These are phyloP conservation scores for Nycticorax nycticorax DNA, from an alignment of 2,113 vertebrate genomes.

Conservation along the genomic window DNA sequence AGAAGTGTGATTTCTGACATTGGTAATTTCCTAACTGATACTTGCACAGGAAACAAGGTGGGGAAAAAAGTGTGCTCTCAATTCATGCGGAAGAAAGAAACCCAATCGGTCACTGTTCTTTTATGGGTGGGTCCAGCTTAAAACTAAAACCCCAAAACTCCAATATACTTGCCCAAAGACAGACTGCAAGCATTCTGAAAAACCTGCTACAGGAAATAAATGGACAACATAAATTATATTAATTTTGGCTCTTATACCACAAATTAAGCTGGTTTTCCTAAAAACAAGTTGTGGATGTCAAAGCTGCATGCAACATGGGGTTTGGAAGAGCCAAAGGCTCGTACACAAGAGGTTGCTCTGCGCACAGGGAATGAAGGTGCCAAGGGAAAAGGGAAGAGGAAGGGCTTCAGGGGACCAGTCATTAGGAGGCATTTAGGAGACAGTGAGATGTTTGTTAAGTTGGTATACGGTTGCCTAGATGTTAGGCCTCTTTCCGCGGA, in stretches of 20 bases:
- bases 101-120: not conserved
- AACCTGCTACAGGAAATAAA: not conserved
- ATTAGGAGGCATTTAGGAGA: not conserved
- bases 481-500: not conserved
- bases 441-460: not conserved
- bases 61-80: fast-evolving
- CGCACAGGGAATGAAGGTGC: not conserved
- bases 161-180: fast-evolving
- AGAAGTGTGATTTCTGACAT: not conserved
- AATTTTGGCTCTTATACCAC: not conserved
- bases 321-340: not conserved
- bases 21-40: not conserved
- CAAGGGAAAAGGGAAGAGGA: not conserved
- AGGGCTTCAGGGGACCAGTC: not conserved
- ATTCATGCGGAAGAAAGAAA: not conserved
- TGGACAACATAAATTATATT: not conserved
- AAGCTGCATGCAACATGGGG: not conserved
- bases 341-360: not conserved
- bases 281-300: not conserved
- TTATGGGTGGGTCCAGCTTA: not conserved
- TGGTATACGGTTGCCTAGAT: no score
- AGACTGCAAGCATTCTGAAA: not conserved
- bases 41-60: not conserved
- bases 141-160: not conserved
- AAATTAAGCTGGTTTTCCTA: not conserved